Evolutionary conservation across 2,797 vertebrate genomes (phyloP), one percentile per base, ranked within the genome.

Genomic region (Anabacerthia variegaticeps): DNA sequence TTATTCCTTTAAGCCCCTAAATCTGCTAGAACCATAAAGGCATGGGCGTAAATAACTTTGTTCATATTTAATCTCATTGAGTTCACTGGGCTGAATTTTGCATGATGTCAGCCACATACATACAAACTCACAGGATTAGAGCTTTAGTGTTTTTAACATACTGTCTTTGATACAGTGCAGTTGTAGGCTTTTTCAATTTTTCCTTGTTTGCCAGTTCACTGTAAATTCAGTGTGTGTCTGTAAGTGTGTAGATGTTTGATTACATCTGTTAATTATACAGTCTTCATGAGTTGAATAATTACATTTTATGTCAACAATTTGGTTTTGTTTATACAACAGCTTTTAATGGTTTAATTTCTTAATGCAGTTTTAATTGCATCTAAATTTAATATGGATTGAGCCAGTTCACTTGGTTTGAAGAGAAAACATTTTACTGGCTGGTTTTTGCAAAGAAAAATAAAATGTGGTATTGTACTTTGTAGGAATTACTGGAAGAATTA

Each of bases 321-420:
- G 73, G 44, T 78, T 95, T 79, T 93, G 10, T 97, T 95, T 96
- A 93, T 96, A 83, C 88, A 92, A 96, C 91, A 95, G 81, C 85
- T 84, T 85, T 80, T 95, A 95, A 44, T 93, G 58, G 90, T 93
- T 95, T 92, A 86, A 93, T 92, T 91, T 96, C 44, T 96, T 82
- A 85, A 56, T 74, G 69, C 46, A 58, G 66, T 88, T 95, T 94
- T 97, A 91, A 83, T 93, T 95, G 51, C 41, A 61, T 95, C 88
- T 92, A 94, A 96, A 95, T 96, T 95, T 92, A 93, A 72, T 78
- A 78, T 1, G 16, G 61, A 89, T 85, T 93, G 87, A 97, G 67
- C 89, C 85, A 84, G 92, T 97, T 95, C 68, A 91, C 92, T 97
- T 91, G 79, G 44, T 86, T 89, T 92, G 68, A 77, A 86, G 62